Evolutionary conservation across 2,797 vertebrate species (phyloP), one percentile per base, ranked within the genome.

Genomic region (Parambassis ranga): DNA sequence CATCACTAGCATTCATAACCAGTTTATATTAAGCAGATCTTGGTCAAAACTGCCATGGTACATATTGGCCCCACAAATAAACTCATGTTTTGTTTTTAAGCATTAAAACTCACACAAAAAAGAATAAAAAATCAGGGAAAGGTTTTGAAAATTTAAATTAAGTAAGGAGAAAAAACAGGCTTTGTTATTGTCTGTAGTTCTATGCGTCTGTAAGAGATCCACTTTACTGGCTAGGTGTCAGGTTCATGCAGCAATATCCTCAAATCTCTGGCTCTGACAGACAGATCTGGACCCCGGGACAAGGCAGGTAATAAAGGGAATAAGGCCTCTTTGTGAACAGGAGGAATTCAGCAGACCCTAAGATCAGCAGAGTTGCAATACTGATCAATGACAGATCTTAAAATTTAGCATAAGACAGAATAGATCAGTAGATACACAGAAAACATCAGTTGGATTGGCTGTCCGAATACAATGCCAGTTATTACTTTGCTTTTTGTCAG

Each of bases 31-130:
- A 93, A 92, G 92, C 90, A 89, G 86, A 89, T 92, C 79, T 97
- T 98, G 97, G 96, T 98, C 97, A 81, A 79, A 93, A 94, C 92
- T 93, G 92, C 92, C 84, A 86, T 89, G 90, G 90, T 93, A 94
- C 92, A 85, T 90, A 85, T 94, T 96, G 95, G 95, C 94, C 95
- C 94, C 94, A 87, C 79, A 90, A 90, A 91, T 84, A 77, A 89
- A 89, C 84, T 82, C 79, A 75, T 79, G 65, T 75, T 80, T 86
- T 84, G 20, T 79, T 86, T 90, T 86, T 90, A 92, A 87, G 89
- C 86, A 87, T 86, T 81, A 83, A 84, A 89, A 92, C 90, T 90
- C 88, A 90, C 86, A 81, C 85, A 75, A 66, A 90, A 81, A 65
- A 81, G 62, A 91, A 89, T 82, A 81, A 87, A 91, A 87, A 41